phyloP scores from a whole-genome alignment of 2,888 invertebrate species.

The Himalopsyche kuldschensis region DNA sequence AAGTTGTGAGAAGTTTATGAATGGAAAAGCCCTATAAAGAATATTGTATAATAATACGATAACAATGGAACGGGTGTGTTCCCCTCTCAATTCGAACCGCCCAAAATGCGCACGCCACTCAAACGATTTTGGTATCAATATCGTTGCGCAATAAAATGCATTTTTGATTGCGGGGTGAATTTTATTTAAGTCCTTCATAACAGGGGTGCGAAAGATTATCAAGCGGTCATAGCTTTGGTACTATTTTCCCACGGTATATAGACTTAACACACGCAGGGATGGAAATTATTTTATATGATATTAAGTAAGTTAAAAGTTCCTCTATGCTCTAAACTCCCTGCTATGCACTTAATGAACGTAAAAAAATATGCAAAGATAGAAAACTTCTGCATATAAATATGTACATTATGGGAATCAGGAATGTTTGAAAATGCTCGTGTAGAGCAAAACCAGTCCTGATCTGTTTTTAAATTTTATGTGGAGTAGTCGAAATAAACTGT shows the following conservation, averaged over 20 bases:
- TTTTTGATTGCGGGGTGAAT: neutral
- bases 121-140: neutral
- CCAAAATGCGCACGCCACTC: neutral
- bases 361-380: too few species aligned
- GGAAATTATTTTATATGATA: neutral
- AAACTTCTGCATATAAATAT: too few species aligned
- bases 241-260: conserved; percentile 36
- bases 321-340: too few species aligned
- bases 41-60: conserved; percentile 37
- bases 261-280: conserved; percentile 5
- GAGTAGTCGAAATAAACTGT: too few species aligned
- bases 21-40: conserved; percentile 36
- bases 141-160: neutral
- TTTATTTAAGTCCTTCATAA: neutral
- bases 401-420: too few species aligned
- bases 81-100: neutral
- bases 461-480: too few species aligned
- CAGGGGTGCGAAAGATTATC: neutral
- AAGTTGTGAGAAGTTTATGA: conserved; percentile 21
- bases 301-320: too few species aligned
- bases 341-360: too few species aligned
- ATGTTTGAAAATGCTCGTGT: too few species aligned
- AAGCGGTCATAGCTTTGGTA: conserved; percentile 28
- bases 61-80: conserved; percentile 36
- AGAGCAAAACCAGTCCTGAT: too few species aligned